Evolutionary conservation across 2,888 invertebrate genomes (phyloP), one percentile per base, ranked within the genome.

Genomic region (Lottia scabra): DNA sequence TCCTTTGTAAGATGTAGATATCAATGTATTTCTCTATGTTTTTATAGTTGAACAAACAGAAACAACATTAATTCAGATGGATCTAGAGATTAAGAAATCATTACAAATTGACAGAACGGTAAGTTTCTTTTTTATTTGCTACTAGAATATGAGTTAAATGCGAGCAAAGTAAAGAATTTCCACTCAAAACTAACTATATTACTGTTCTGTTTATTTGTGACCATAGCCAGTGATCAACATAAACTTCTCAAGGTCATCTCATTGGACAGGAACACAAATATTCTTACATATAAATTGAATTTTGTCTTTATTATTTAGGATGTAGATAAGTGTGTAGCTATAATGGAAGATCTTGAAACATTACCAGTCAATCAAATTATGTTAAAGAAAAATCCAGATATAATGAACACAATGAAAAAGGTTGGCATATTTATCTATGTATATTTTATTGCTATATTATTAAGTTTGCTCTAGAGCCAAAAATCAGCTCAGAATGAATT

Each of bases 1-100:
- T 38, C 5, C 38, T 8, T 10, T 8, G 38, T 10, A 38, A 8
- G 5, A 38, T 38, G 38, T 38, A 6, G 38, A 38, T 38, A 38
- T 8, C 5, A 38, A 8, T 10, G 10, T 38, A 1, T 4, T 68
- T 68, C 15, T 27, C 45, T 62, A 13, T 68, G 62, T 66, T 66
- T 46, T 84, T 89, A 63, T 84, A 95, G 95, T 90, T 95, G 95
- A 91, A 94, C 96, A 85, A 64, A 86, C 85, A n/a, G 88, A 88
- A 72, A 79, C 80, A 8, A 88, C 83, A 70, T 76, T 89, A 88
- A 91, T 96, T 77, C 96, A 96, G 89, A 92, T 97, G 86, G 95
- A 95, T 86, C 89, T 92, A 63, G 91, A 91, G 27, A 92, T 93
- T 64, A 88, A 89, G 74, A 83, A 85, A 65, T 87, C 88, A 43